Base-by-base conservation (phyloP, 2,113 vertebrate genomes). In the Clinocottus analis region DNA sequence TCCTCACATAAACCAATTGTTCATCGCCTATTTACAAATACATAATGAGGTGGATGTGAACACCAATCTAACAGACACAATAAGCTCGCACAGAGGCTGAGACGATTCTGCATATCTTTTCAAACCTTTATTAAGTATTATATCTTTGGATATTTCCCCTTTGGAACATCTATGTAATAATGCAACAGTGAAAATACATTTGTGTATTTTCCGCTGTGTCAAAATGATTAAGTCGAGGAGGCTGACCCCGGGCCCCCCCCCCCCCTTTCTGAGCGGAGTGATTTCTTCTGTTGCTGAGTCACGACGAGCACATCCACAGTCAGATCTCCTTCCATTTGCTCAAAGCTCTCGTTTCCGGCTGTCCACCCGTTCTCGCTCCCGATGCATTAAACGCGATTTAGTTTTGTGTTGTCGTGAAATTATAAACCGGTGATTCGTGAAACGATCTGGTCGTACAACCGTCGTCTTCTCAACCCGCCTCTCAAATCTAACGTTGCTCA, bases 271-370 rank as follows among this genome's bases (percentile, higher is more conserved):
- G 41, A 55, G 59, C 33, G 41, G 3, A 78, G 23, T 7, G 35
- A 68, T 72, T 63, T 69, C 19, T 43, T 2, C 61, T 55, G 35
- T 7, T 47, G 56, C 56, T 47, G 56, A 56, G 56, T 67, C 71
- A 67, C 47, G 70, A 70, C 51, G 65, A 56, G 41, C 23, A 72
- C 51, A 85, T 60, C 65, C 39, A 13, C 35, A 62, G 43, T 84
- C 39, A 80, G 77, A 86, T 83, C 67, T 71, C 23, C 51, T 58
- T 77, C 73, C 19, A 17, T 47, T 47, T 64, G 37, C 21, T 61
- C 10, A 80, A 72, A 79, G n/a, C 31, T 33, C 65, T 80, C 14
- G 62, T 70, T 80, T 58, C 7, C 23, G n/a, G 56, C 55, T 7
- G 7, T 67, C 45, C 19, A 21, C 16, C 45, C 16, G 41, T 43